Base-by-base conservation (phyloP, 2,888 invertebrate genomes). In the Craniophora ligustri region DNA sequence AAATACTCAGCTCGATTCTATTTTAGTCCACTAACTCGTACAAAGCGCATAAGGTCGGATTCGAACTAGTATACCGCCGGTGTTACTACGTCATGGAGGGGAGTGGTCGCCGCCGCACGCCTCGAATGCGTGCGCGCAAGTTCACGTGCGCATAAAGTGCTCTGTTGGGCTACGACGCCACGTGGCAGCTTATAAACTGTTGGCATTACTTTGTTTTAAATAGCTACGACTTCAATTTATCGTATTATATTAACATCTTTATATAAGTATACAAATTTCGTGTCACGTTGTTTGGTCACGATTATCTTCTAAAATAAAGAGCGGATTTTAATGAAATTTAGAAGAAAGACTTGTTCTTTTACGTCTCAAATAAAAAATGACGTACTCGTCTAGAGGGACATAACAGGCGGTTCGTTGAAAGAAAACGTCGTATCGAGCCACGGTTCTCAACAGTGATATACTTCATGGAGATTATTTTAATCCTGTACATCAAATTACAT, bases 61-160 rank as follows among this genome's bases (percentile, higher is more conserved):
- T 57, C 38, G 49, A 63, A 63, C 58, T 50, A 42, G 73, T 45
- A 36, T 53, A 53, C 50, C 41, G 19, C 21, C 32, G 15, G 10
- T 6, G 18, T 14, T 26, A 16, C 53, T 44, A 36, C 63, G 65
- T 65, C 56, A 61, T 23, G 11, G 34, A 59, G 67, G 70, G 63
- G 70, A 57, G 65, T 51, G 72, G 45, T 55, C 44, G 30, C 13
- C 4, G 5, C 7, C 18, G 36, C 71, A 77, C 72, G 76, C 60
- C 21, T 14, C 28, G 23, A n/a, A 21, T 38, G 72, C 76, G 76
- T 77, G 76, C 39, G 50, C 66, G 67, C 48, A 40, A 6, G 39
- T 39, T 51, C 69, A 71, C 72, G 69, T 55, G 58, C 46, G 13
- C 8, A 14, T 35, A 19, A 31, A 21, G 67, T 46, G 53, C 45